Percentiles rank a stretch among this genome's conserved stretches.
phyloP scores from a whole-genome alignment of 2,797 vertebrate species.

The Heterohyrax brucei region DNA sequence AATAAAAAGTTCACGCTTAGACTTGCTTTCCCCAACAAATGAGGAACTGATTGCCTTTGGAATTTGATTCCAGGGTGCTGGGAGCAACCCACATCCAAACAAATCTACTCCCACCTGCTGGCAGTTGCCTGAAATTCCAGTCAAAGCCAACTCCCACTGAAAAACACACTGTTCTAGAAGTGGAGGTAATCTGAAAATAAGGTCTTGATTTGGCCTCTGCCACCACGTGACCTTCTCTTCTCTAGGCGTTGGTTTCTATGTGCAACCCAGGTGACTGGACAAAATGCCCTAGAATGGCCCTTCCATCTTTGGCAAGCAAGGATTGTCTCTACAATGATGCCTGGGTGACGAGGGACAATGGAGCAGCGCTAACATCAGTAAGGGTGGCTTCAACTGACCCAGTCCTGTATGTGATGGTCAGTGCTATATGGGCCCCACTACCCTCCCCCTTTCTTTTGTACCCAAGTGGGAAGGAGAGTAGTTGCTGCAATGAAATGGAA shows the following conservation, averaged over 20 bases:
- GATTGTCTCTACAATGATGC: constrained; percentile 1
- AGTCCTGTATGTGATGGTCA: not conserved
- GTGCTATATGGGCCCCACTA: not conserved
- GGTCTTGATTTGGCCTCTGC: not conserved
- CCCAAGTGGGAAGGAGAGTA: not conserved
- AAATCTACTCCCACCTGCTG: constrained; percentile 83
- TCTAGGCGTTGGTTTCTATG: constrained; percentile 39
- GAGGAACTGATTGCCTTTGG: not conserved
- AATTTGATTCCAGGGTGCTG: constrained; percentile 14
- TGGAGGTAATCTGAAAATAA: not conserved
- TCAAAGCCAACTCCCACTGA: not conserved
- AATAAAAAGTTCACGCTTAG: constrained; percentile 52
- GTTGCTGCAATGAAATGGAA: not conserved
- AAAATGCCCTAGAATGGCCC: not conserved
- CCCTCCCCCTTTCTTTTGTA: not conserved
- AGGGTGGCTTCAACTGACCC: not conserved
- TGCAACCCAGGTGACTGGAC: not conserved
- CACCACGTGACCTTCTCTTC: not conserved
- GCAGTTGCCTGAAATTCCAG: constrained; percentile 66
- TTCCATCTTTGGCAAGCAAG: constrained; percentile 21
- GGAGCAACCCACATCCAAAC: constrained; percentile 58
- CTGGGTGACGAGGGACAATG: not conserved
- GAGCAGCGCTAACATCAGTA: not conserved
- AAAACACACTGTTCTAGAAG: not conserved
- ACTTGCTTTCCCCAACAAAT: constrained; percentile 8